Base-by-base conservation (phyloP, 2,888 invertebrate species). In the Ypsolopha scabrella region DNA sequence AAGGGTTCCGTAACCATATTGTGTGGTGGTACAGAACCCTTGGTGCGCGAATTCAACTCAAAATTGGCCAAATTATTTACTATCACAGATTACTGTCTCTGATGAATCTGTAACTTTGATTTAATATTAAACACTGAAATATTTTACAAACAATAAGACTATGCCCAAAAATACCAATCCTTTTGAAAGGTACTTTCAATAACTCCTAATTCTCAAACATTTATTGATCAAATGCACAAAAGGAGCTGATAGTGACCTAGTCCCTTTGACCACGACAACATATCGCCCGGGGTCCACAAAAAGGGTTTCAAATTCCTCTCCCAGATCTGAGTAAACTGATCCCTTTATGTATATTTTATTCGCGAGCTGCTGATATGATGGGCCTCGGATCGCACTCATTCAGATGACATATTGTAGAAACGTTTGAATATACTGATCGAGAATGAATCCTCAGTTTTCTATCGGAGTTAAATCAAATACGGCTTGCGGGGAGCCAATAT, bases 321-420 rank as follows among this genome's bases (percentile, higher is more conserved):
- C 67, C 68, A 45, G 74, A 74, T 77, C 75, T 73, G 72, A 78
- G 75, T 75, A 74, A 80, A 79, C 76, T 57, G 61, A 52, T 60
- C 68, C 78, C 78, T 82, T 81, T 74, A 80, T 80, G 75, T 81
- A 77, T 79, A 76, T 79, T 80, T 81, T 79, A 79, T 76, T 78
- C 67, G 66, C 67, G 69, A 75, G 75, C 79, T 79, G 76, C 73
- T 72, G 72, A 76, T 77, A 74, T 72, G 70, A 68, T 70, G 68
- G 70, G 64, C 66, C 72, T 72, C 73, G 72, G 74, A 79, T 76
- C 68, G 69, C 71, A 71, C 72, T 75, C 77, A 78, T 80, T 79
- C 75, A 75, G 77, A 80, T 80, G 79, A 80, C 80, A 80, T 80
- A 82, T 83, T 76, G 76, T 70, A 72, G 70, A 68, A 76, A 74